Conservation (phyloP, 2,797 vertebrate genomes). For the Halcyon chelicuti region DNA sequence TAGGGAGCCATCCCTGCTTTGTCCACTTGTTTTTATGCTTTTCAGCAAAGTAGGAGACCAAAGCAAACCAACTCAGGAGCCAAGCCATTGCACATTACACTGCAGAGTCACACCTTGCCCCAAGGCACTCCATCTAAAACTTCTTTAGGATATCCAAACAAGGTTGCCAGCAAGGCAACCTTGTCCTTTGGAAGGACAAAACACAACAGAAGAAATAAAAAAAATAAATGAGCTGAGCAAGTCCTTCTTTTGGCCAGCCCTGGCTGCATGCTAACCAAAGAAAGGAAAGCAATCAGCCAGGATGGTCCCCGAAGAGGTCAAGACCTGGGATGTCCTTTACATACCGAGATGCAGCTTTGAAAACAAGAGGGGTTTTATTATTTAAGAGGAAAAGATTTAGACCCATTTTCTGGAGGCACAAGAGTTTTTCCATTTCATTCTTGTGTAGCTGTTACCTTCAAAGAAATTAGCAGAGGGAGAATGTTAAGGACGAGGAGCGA, state of each 20-base stretch:
- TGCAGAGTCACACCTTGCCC: neutral
- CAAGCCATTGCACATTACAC: rapidly evolving
- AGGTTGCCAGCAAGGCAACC: neutral
- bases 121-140: neutral
- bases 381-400: neutral
- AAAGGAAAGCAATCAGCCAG: neutral
- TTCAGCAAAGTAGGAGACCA: neutral
- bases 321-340: neutral
- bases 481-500: neutral
- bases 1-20: neutral
- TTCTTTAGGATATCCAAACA: neutral
- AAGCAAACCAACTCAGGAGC: neutral
- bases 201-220: neutral
- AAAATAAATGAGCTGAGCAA: neutral
- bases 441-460: neutral
- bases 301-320: neutral
- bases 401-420: neutral
- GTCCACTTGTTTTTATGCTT: neutral
- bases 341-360: neutral
- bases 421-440: neutral
- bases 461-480: neutral
- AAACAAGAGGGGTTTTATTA: neutral
- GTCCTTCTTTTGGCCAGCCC: neutral
- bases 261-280: neutral
- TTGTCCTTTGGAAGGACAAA: neutral